These are phyloP conservation scores for Diachrysia chrysitis DNA, from an alignment of 2,888 invertebrate genomes.

Conservation along the genomic window DNA sequence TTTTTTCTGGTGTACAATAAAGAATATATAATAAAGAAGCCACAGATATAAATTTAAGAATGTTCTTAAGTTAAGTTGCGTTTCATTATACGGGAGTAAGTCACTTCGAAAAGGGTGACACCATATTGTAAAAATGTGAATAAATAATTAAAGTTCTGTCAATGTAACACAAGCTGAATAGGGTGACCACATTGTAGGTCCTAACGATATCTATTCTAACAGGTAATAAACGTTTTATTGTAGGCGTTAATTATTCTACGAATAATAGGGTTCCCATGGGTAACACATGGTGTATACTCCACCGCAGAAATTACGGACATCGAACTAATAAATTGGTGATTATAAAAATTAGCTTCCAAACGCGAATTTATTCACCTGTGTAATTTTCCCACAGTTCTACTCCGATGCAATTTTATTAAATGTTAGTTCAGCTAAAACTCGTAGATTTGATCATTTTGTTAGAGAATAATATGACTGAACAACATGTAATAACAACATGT, in stretches of 20 bases:
- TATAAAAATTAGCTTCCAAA: not conserved
- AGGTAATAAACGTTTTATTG: not conserved
- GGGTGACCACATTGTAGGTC: not conserved
- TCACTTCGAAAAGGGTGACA: too few species aligned
- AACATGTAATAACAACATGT: too few species aligned
- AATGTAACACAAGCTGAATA: not conserved
- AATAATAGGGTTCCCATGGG: conserved; percentile 19
- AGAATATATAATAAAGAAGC: too few species aligned
- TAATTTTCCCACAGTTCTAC: not conserved
- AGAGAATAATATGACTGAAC: too few species aligned
- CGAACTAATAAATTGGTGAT: not conserved
- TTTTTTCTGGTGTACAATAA: too few species aligned
- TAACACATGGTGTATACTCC: conserved; percentile 3
- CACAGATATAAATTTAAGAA: too few species aligned
- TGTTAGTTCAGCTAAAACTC: too few species aligned
- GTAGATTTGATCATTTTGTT: too few species aligned
- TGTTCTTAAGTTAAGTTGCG: too few species aligned
- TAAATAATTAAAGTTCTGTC: not conserved
- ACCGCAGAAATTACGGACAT: conserved; percentile 11
- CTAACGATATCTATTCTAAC: conserved; percentile 4
- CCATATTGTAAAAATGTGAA: not conserved
- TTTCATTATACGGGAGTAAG: too few species aligned
- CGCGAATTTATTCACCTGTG: not conserved
- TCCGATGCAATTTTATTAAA: too few species aligned
- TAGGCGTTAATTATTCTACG: not conserved